Conservation (phyloP, 2,888 invertebrate genomes). For the Strigamia maritima region DNA sequence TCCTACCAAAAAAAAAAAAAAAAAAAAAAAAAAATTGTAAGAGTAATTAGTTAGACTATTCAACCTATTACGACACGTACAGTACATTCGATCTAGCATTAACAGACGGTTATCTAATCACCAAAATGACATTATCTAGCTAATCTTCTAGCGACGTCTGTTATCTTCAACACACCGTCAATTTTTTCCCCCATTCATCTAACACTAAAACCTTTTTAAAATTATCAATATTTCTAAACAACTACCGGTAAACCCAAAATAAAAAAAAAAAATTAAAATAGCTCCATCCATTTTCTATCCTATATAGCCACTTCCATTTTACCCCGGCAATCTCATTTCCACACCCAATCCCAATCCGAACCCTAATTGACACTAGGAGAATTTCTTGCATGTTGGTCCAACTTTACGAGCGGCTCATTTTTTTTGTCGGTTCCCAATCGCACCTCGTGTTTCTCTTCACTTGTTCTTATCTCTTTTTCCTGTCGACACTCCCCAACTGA, state of each 20-base stretch:
- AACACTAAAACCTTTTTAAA: not conserved
- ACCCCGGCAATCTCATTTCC: not conserved
- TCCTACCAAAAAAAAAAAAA: not conserved
- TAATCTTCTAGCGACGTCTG: not conserved
- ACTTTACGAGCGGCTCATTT: constrained; percentile 9
- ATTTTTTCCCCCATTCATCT: not conserved
- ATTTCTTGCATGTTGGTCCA: not conserved
- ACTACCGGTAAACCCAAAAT: not conserved
- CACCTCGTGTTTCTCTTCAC: constrained; percentile 23
- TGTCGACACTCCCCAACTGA: constrained; percentile 23
- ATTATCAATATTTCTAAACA: not conserved
- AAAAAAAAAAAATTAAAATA: not conserved
- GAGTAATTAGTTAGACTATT: not conserved
- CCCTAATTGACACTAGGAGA: constrained; percentile 1
- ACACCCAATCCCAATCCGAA: not conserved
- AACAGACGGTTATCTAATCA: not conserved
- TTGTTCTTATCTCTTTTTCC: constrained; percentile 19
- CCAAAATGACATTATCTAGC: not conserved
- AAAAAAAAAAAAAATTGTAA: not conserved
- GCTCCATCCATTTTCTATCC: not conserved
- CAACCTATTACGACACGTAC: not conserved
- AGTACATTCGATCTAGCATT: not conserved
- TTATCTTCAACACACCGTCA: not conserved
- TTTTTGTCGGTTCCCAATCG: constrained; percentile 7
- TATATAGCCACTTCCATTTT: not conserved